Percentiles rank a stretch among this genome's conserved stretches.
Conservation (phyloP, 30 jellyfish, hydroid and myxozoan species). For the Pelagia noctiluca region DNA sequence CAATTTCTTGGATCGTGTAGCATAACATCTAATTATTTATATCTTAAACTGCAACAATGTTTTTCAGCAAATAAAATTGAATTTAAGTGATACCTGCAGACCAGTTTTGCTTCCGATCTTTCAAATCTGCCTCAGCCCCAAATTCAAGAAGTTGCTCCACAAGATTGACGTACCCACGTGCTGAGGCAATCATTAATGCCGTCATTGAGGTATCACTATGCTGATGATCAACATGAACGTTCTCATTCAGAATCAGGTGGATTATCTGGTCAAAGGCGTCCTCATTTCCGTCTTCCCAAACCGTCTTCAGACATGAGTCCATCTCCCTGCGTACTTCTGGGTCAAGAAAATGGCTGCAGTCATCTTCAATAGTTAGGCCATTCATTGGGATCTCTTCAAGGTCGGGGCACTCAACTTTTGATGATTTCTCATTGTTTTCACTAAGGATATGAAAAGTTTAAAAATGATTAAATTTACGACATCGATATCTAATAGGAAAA, state of each 20-base stretch:
- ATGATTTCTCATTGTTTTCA: too few species aligned
- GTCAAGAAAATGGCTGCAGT: conserved; percentile 49
- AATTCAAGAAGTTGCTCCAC: conserved; percentile 80
- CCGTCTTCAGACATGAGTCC: conserved; percentile 65
- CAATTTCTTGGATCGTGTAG: too few species aligned
- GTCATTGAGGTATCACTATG: conserved; percentile 91
- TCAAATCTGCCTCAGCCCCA: conserved; percentile 78
- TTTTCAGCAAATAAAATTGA: too few species aligned
- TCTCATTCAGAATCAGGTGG: conserved; percentile 75
- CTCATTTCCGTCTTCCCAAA: conserved; percentile 89
- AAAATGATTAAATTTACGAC: too few species aligned
- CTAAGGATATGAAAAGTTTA: too few species aligned
- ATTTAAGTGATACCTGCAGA: too few species aligned
- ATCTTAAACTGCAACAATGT: too few species aligned
- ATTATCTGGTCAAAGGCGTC: conserved; percentile 89
- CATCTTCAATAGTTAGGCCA: conserved; percentile 17
- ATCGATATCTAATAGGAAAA: too few species aligned
- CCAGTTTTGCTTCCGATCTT: conserved; percentile 76
- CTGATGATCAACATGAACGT: conserved; percentile 68
- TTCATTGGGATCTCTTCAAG: conserved; percentile 5
- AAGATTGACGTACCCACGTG: conserved; percentile 81
- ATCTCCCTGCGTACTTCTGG: conserved; percentile 56
- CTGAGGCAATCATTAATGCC: conserved; percentile 89
- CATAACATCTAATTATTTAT: too few species aligned
- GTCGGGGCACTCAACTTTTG: too few species aligned